Evolutionary conservation across 1,140 invertebrate genomes (phyloP), one percentile per base, ranked within the genome.

Genomic region (Macrosteles quadrilineatus): DNA sequence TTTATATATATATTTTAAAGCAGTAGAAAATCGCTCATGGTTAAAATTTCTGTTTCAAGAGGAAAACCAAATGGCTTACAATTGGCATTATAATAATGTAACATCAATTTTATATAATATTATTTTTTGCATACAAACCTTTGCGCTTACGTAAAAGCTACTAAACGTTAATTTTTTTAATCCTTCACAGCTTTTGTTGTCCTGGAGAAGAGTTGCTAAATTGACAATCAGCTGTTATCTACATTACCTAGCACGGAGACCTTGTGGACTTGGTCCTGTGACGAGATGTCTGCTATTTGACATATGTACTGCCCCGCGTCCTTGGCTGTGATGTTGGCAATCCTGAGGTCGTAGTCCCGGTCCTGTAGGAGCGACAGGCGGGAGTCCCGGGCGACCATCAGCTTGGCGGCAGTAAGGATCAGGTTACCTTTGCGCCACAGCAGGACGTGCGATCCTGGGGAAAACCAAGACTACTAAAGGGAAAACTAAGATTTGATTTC

Each of bases 241-340:
- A n/a, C n/a, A n/a, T n/a, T n/a, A 86, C 85, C 85, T 70, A 86
- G 78, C 71, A 87, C 84, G 77, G 86, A 83, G 40, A 87, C 80
- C 21, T 83, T 85, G 75, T 87, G 86, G 27, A 83, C 84, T 64
- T 86, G 84, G 80, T 87, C 85, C 53, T 82, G 78, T 45, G 85
- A 85, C 72, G 85, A 81, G 72, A 85, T 77, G 17, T 84, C 85
- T 50, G 83, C 85, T 72, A 87, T 85, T 77, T 86, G 85, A 75
- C 86, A 87, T 57, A 85, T 83, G 77, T 87, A 87, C 75, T 85
- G 83, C 14, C 85, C 86, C 29, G 84, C 85, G 78, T 87, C 86
- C 74, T 84, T 81, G 31, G 83, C 80, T 63, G 80, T 80, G 50
- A 83, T 82, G 65, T 86, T 83, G 67, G 80, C 80, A 68, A 87